Conservation (phyloP, 2,888 invertebrate species). For the Watsonalla cultraria region DNA sequence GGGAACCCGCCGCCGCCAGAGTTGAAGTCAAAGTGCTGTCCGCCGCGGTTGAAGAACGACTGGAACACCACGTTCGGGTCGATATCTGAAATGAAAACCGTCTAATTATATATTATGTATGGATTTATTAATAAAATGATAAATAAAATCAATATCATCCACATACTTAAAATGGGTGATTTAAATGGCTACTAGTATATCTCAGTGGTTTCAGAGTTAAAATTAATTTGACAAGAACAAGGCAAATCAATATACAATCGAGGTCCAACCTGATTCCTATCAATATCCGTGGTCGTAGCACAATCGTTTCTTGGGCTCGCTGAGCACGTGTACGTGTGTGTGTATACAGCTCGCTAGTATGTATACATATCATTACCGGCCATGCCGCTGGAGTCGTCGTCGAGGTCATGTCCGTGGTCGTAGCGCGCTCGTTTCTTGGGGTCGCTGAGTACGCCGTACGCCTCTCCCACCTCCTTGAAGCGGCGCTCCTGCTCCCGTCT, state of each 20-base stretch:
- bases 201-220: too few species aligned
- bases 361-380: constrained; percentile 40
- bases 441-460: constrained; percentile 94
- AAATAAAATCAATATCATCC: too few species aligned
- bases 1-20: constrained; percentile 74
- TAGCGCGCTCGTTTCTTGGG: constrained; percentile 93
- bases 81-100: constrained; percentile 79
- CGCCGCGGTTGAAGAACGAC: constrained; percentile 85
- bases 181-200: too few species aligned
- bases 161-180: too few species aligned
- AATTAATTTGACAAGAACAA: too few species aligned
- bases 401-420: constrained; percentile 94
- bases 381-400: constrained; percentile 81
- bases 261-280: too few species aligned
- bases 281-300: too few species aligned
- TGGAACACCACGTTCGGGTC: constrained; percentile 93
- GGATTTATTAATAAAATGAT: too few species aligned
- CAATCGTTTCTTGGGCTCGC: too few species aligned
- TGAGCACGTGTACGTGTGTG: too few species aligned
- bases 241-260: too few species aligned
- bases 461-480: constrained; percentile 98
- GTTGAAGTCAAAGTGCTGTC: constrained; percentile 76
- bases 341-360: too few species aligned
- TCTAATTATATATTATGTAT: neutral
- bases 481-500: constrained; percentile 95